Evolutionary conservation across 2,888 invertebrate species (phyloP).

Genomic region (Anarsia innoxiella): DNA sequence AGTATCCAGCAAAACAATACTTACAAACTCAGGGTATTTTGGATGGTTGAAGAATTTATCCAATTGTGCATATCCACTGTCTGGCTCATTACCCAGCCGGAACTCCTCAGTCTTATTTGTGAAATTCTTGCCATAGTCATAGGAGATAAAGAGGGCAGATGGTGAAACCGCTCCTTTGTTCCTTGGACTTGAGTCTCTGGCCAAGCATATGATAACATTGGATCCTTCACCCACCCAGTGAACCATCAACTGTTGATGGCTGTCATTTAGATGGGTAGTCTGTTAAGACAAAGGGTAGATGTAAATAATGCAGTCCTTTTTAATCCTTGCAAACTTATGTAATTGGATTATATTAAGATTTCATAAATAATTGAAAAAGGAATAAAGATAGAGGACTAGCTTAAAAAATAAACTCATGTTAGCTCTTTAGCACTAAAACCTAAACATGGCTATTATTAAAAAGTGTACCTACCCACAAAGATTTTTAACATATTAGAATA

Average conservation of each 20-base stretch:
- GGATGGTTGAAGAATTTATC: constrained; percentile 92
- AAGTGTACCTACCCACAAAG: too few relatives aligned
- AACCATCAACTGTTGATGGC: constrained; percentile 91
- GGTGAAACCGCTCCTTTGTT: constrained; percentile 76
- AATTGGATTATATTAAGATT: too few relatives aligned
- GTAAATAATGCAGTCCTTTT: too few relatives aligned
- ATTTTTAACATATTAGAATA: too few relatives aligned
- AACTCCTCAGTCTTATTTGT: constrained; percentile 82
- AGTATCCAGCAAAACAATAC: too few relatives aligned
- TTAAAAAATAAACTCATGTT: too few relatives aligned
- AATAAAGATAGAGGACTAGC: too few relatives aligned
- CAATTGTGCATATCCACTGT: constrained; percentile 79
- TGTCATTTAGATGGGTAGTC: constrained; percentile 87
- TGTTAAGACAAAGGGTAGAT: too few relatives aligned
- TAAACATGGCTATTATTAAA: too few relatives aligned
- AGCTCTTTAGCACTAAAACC: too few relatives aligned
- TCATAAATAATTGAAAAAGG: too few relatives aligned
- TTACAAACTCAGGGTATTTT: constrained; percentile 85
- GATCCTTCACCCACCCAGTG: constrained; percentile 94
- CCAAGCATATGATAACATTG: constrained; percentile 90
- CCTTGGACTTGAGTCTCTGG: constrained; percentile 80
- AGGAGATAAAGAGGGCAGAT: constrained; percentile 89
- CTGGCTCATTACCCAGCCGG: constrained; percentile 64
- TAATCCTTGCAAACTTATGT: too few relatives aligned
- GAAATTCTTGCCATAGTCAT: constrained; percentile 89